Conservation (phyloP, 2,797 vertebrate species). For the Sebastes diploproa region DNA sequence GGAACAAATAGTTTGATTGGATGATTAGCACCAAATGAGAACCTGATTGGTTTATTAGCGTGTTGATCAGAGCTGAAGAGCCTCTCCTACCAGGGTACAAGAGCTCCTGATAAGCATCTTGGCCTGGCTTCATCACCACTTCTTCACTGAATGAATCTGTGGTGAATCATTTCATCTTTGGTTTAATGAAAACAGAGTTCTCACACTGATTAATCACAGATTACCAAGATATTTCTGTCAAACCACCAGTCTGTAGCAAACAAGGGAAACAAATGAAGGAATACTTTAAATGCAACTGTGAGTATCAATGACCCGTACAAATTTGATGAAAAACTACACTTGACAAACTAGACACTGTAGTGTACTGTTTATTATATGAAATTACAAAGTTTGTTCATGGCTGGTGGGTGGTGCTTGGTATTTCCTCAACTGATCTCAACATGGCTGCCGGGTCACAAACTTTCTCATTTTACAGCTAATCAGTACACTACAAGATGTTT, state of each 20-base stretch:
- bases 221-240: conserved; percentile 12
- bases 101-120: conserved; percentile 24
- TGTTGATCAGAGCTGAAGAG: conserved; percentile 60
- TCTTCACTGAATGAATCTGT: conserved; percentile 19
- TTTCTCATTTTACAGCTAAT: too few relatives aligned
- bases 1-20: conserved; percentile 72
- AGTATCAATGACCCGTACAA: neutral
- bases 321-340: neutral
- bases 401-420: too few relatives aligned
- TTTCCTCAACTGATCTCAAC: too few relatives aligned
- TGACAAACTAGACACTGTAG: too few relatives aligned
- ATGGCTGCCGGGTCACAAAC: too few relatives aligned
- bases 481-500: too few relatives aligned
- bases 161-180: neutral
- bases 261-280: neutral
- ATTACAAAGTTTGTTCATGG: too few relatives aligned
- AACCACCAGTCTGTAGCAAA: neutral
- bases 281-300: neutral
- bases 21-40: conserved; percentile 62
- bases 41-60: conserved; percentile 72
- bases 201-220: conserved; percentile 6
- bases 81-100: conserved; percentile 17
- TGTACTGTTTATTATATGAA: too few relatives aligned
- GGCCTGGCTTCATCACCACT: conserved; percentile 15
- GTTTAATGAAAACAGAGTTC: conserved; percentile 20